Evolutionary conservation across 2,888 invertebrate genomes (phyloP).

Genomic region (Xylota sylvarum): DNA sequence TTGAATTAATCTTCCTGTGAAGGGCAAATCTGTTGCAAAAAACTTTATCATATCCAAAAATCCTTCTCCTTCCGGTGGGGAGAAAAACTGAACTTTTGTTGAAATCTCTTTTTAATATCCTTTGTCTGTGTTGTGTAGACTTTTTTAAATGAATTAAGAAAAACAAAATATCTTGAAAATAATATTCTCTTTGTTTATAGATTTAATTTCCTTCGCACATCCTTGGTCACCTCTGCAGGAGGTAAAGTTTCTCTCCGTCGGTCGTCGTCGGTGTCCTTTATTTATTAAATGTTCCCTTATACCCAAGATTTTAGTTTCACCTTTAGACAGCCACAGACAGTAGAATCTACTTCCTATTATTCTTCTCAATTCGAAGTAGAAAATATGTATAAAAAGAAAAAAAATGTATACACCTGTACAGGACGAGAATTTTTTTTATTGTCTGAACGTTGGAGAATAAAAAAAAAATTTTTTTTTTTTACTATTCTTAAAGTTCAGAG

Average conservation of each 20-base stretch:
- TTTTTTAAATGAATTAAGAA: conserved; percentile 21
- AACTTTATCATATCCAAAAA: conserved; percentile 35
- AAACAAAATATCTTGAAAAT: conserved; percentile 14
- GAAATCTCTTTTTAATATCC: background rate
- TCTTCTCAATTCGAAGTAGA: conserved; percentile 1
- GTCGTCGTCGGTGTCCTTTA: background rate
- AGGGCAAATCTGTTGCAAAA: conserved; percentile 48
- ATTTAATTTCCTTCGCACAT: conserved; percentile 42
- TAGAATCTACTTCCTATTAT: conserved; percentile 10
- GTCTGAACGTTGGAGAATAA: conserved; percentile 43
- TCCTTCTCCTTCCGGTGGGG: background rate
- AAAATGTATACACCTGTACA: background rate
- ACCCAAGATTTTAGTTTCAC: conserved; percentile 42
- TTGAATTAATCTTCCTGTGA: conserved; percentile 56
- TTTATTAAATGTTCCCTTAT: conserved; percentile 49
- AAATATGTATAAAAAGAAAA: conserved; percentile 25
- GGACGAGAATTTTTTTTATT: conserved; percentile 24
- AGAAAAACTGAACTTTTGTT: background rate
- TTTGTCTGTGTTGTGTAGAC: background rate
- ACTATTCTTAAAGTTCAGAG: conserved; percentile 42
- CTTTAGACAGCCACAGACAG: conserved; percentile 36
- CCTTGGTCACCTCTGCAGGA: conserved; percentile 20
- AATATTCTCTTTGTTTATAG: conserved; percentile 15
- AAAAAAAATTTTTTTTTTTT: conserved; percentile 39
- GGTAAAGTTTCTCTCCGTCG: conserved; percentile 25